Conservation (phyloP, 2,797 vertebrate species). For the Echeneis naucrates region DNA sequence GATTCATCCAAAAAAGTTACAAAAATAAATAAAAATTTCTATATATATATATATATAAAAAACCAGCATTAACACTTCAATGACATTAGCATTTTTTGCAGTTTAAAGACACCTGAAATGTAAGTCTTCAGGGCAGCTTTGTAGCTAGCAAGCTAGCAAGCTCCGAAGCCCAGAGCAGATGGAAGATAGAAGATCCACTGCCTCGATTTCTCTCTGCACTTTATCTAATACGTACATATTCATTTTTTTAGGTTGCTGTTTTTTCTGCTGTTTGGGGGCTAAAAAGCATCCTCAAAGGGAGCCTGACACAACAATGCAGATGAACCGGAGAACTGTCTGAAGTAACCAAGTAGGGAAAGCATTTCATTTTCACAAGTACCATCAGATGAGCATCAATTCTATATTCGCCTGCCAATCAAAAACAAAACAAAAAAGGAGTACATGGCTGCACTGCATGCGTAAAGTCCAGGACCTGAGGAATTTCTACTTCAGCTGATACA, state of each 20-base stretch:
- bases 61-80: constrained; percentile 5
- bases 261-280: constrained; percentile 7
- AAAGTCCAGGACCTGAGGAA: not conserved
- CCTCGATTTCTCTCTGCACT: constrained; percentile 31
- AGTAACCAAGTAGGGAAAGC: constrained; percentile 9
- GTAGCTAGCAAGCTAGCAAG: constrained; percentile 46
- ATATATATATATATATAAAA: no score
- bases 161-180: constrained; percentile 39
- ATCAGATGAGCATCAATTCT: not conserved
- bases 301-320: constrained; percentile 48
- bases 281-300: constrained; percentile 50
- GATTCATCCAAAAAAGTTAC: constrained; percentile 5
- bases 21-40: not conserved
- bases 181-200: constrained; percentile 17
- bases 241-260: constrained; percentile 36
- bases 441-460: not conserved
- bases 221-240: constrained; percentile 62
- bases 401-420: constrained; percentile 4
- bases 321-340: constrained; percentile 17
- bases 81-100: constrained; percentile 12
- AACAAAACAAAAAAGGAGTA: not conserved
- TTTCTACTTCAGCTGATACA: no score
- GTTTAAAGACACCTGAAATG: constrained; percentile 18
- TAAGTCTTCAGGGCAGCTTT: constrained; percentile 52
- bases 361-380: constrained; percentile 30